These are phyloP conservation scores for Bacillus rossius DNA, from an alignment of 1,140 invertebrate species.

Conservation along the genomic window DNA sequence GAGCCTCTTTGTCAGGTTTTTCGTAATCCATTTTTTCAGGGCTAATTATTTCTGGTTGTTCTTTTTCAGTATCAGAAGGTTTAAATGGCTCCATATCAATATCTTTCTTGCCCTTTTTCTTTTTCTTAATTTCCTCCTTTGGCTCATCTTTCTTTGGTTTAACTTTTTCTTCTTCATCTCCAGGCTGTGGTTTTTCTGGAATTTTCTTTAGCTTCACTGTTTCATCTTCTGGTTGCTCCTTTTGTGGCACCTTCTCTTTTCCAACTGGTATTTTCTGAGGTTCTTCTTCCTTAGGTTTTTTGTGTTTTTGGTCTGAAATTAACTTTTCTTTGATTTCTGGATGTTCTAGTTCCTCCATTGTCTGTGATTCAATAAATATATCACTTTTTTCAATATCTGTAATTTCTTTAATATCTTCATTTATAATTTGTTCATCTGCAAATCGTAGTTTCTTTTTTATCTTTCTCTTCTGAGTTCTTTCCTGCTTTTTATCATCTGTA, in stretches of 20 bases:
- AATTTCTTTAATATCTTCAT: no score
- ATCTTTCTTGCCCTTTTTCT: constrained; percentile 8
- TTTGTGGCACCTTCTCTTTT: constrained; percentile 47
- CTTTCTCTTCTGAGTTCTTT: constrained; percentile 6
- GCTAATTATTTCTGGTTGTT: constrained; percentile 4
- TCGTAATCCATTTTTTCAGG: constrained; percentile 22
- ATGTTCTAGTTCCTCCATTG: constrained; percentile 6
- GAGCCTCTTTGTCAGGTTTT: constrained; percentile 13
- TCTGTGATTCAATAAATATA: background rate
- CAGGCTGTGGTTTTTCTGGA: constrained; percentile 37
- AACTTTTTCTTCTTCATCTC: constrained; percentile 25
- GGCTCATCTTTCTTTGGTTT: constrained; percentile 8
- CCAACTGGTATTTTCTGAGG: constrained; percentile 18
- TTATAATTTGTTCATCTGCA: background rate
- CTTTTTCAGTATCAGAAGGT: background rate
- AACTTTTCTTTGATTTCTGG: constrained; percentile 7
- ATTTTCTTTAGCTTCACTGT: constrained; percentile 47
- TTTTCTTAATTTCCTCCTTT: background rate
- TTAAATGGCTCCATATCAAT: constrained; percentile 6
- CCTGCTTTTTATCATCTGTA: background rate
- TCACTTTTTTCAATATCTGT: no score
- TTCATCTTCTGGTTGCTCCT: constrained; percentile 44
- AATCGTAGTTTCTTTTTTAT: constrained; percentile 1
- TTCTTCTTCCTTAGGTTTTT: constrained; percentile 31
- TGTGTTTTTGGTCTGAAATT: background rate